Percentiles rank a stretch among this genome's conserved stretches.
Conservation (phyloP, 2,797 vertebrate genomes). For the Danio aesculapii region DNA sequence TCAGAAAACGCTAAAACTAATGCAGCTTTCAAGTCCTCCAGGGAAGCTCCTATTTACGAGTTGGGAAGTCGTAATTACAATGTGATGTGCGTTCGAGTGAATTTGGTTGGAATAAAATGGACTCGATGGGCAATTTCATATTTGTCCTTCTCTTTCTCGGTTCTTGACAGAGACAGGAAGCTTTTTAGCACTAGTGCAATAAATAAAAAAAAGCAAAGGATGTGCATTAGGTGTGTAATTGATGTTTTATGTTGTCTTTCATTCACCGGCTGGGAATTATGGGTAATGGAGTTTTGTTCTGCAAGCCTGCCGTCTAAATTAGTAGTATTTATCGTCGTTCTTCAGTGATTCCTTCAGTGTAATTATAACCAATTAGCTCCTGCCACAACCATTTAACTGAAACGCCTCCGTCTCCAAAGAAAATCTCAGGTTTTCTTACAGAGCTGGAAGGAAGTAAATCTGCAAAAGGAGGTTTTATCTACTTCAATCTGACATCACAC, state of each 20-base stretch:
- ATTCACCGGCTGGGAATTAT: background rate
- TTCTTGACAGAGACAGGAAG: constrained; percentile 13
- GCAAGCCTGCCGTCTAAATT: background rate
- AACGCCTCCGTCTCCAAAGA: background rate
- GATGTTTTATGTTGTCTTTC: constrained; percentile 4
- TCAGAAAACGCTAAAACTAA: background rate
- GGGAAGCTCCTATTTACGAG: constrained; percentile 22
- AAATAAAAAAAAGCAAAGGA: background rate
- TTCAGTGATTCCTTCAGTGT: background rate
- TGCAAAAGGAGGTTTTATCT: background rate
- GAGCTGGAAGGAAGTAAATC: background rate
- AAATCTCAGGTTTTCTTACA: background rate
- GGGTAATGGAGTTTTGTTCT: constrained; percentile 20
- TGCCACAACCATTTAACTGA: constrained; percentile 8
- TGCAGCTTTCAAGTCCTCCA: constrained; percentile 6
- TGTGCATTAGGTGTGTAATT: background rate
- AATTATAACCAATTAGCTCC: constrained; percentile 19
- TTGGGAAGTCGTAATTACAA: constrained; percentile 14
- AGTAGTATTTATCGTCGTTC: background rate
- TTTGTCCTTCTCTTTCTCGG: background rate
- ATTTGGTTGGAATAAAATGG: constrained; percentile 38
- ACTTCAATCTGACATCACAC: background rate
- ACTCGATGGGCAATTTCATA: constrained; percentile 1
- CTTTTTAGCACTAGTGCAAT: constrained; percentile 2
- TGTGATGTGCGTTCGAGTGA: constrained; percentile 31